A percentile compares a stretch with the other conserved stretches of the same genome.
These are phyloP conservation scores for Agrochola litura DNA, from an alignment of 2,888 invertebrate species.

Conservation along the genomic window DNA sequence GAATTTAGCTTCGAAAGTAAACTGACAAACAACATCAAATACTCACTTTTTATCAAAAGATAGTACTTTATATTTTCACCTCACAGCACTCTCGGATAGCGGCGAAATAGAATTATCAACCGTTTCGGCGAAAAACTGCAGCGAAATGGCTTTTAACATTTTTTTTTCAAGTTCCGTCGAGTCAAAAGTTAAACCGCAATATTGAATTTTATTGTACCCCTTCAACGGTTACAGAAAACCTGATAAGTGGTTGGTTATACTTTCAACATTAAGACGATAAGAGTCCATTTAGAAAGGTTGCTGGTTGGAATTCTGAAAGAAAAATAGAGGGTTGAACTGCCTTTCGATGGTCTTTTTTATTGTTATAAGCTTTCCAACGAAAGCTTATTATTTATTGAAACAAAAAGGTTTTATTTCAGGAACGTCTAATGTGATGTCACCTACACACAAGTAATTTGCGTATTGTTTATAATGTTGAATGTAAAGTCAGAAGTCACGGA, in stretches of 20 bases:
- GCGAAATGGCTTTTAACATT: constrained; percentile 78
- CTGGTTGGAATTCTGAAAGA: constrained; percentile 36
- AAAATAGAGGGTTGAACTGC: constrained; percentile 23
- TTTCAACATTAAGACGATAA: constrained; percentile 54
- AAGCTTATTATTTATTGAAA: constrained; percentile 2
- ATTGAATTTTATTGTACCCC: constrained; percentile 71
- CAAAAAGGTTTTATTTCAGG: constrained; percentile 11
- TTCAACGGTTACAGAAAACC: constrained; percentile 53
- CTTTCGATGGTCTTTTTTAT: constrained; percentile 27
- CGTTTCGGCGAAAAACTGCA: constrained; percentile 77
- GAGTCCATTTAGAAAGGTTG: constrained; percentile 48
- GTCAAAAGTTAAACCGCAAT: constrained; percentile 71
- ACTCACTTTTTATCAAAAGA: constrained; percentile 57
- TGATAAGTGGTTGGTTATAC: constrained; percentile 54
- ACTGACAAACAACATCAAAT: constrained; percentile 57
- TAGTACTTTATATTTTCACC: constrained; percentile 70
- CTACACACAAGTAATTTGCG: constrained; percentile 10
- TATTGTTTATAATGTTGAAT: constrained; percentile 23
- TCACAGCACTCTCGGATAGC: constrained; percentile 73
- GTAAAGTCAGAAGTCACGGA: constrained; percentile 33
- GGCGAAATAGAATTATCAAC: constrained; percentile 80
- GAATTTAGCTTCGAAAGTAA: constrained; percentile 26
- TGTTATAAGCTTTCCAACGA: background rate
- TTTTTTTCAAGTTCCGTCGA: constrained; percentile 71
- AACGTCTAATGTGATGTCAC: constrained; percentile 4